Evolutionary conservation across 1,140 invertebrate species (phyloP).

Genomic region (Apolygus lucorum): DNA sequence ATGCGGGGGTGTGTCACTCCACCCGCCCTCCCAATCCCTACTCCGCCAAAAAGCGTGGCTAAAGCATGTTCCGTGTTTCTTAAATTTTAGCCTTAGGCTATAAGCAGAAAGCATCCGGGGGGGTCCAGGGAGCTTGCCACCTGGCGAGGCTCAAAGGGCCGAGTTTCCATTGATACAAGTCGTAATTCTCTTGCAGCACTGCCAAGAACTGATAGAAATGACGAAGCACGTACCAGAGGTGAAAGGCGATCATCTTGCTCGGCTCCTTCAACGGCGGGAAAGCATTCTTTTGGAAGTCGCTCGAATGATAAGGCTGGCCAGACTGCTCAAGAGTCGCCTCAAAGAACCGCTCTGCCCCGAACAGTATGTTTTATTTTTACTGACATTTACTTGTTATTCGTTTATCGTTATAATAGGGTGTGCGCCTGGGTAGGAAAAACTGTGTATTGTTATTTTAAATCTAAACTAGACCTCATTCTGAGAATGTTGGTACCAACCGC

Average conservation of each 20-base stretch:
- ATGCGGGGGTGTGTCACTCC: too few species aligned
- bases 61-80: too few species aligned
- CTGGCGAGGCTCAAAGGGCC: too few species aligned
- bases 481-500: neutral
- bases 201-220: conserved; percentile 47
- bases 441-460: neutral
- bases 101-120: too few species aligned
- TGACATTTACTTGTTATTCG: neutral
- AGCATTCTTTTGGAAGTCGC: conserved; percentile 61
- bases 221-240: conserved; percentile 36
- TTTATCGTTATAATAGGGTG: neutral
- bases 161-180: neutral
- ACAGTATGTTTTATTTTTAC: conserved; percentile 35
- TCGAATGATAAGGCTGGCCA: conserved; percentile 59
- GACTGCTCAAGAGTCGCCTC: conserved; percentile 56
- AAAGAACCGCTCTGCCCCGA: conserved; percentile 49
- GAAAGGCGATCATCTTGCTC: conserved; percentile 24
- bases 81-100: too few species aligned
- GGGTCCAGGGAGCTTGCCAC: too few species aligned
- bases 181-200: conserved; percentile 42
- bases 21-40: too few species aligned
- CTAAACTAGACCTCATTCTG: neutral
- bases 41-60: too few species aligned
- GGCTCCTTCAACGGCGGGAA: conserved; percentile 53
- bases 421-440: neutral